Base-by-base conservation (phyloP, 2,888 invertebrate genomes). In the Erpobdella octoculata region DNA sequence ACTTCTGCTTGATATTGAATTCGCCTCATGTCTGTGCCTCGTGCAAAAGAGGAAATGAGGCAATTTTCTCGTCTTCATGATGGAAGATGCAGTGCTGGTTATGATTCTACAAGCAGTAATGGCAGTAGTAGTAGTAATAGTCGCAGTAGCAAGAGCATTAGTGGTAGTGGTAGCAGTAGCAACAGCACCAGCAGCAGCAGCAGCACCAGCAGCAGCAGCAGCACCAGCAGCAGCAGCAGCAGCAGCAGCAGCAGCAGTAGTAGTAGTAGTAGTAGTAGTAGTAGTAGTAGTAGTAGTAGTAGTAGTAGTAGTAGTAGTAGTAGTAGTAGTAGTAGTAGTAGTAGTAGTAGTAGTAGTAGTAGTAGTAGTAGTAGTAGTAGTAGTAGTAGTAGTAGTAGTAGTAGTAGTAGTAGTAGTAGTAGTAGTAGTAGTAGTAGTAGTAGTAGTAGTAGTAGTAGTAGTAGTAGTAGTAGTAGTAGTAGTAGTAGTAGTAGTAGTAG, bases 381-480 rank as follows among this genome's bases (percentile, higher is more conserved):
- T 58, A 58, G 58, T 58, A 58, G 58, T 58, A 58, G 58, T 58
- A 58, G 58, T 58, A 58, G 58, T 58, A 58, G 58, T 58, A 58
- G 58, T 58, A 58, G 58, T 58, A 58, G 58, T 58, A 58, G 58
- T 58, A 58, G 58, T 58, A 58, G 58, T 58, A 58, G 58, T 58
- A 58, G 58, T 58, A 58, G 58, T 58, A 58, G 58, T 18, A 58
- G 58, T 58, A 58, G 58, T 58, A 58, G 58, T 58, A 58, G 58
- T 58, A 58, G 58, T 58, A 58, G n/a, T 58, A 58, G 58, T 58
- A 58, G n/a, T 58, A 58, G 58, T n/a, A n/a, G n/a, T n/a, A n/a
- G 59, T 59, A 21, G 59, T 59, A 59, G 59, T 59, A 59, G 59
- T 59, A 59, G 59, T 59, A 59, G 59, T 59, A 59, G 59, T 59